Conservation (phyloP, 1,140 invertebrate genomes). For the Sitobion miscanthi region DNA sequence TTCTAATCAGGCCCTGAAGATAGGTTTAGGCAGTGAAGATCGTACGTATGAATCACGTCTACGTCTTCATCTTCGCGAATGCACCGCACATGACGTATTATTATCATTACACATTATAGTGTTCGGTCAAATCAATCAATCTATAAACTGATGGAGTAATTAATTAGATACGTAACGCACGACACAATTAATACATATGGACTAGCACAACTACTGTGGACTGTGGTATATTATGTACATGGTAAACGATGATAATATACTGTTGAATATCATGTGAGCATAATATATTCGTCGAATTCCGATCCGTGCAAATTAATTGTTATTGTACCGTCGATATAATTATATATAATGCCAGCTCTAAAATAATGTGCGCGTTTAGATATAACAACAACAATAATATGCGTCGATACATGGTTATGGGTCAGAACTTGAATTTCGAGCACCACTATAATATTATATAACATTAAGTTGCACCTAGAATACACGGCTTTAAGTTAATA, state of each 20-base stretch:
- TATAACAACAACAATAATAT: not conserved
- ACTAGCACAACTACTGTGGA: too few relatives aligned
- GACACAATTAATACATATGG: not conserved
- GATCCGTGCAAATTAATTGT: not conserved
- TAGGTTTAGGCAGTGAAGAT: not conserved
- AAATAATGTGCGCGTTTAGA: not conserved
- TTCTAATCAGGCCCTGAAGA: not conserved
- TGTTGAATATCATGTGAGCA: not conserved
- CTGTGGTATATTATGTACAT: too few relatives aligned
- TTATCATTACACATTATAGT: not conserved
- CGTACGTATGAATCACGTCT: not conserved
- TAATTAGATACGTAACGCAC: not conserved
- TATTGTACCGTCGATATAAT: not conserved
- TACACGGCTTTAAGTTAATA: not conserved
- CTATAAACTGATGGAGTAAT: not conserved
- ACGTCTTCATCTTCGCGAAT: not conserved
- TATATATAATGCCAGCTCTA: not conserved
- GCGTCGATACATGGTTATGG: slow-evolving; percentile 35
- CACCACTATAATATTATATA: slow-evolving; percentile 14
- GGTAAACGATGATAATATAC: not conserved
- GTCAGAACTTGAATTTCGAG: slow-evolving; percentile 25
- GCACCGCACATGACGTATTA: not conserved
- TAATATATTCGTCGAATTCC: not conserved
- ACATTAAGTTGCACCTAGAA: slow-evolving; percentile 44
- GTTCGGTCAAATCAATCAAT: not conserved